Percentiles rank a stretch among this genome's conserved stretches.
Evolutionary conservation across 2,888 invertebrate genomes (phyloP).

Genomic region (Lasius fuliginosus): DNA sequence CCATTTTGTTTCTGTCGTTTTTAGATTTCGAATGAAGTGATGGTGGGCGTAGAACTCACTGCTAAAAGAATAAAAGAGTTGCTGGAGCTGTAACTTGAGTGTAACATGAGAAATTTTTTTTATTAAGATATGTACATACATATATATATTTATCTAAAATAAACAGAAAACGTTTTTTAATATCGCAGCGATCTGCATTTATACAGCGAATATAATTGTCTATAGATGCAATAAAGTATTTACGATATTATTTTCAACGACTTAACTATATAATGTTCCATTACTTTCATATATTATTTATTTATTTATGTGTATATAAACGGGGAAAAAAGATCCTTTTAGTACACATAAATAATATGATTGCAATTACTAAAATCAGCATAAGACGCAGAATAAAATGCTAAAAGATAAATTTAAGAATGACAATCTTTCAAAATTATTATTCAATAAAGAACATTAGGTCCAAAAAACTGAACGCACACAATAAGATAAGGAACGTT

Average conservation of each 20-base stretch:
- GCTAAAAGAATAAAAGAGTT: slow-evolving; percentile 90
- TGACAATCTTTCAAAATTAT: too few relatives aligned
- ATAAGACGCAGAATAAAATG: too few relatives aligned
- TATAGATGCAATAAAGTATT: background rate
- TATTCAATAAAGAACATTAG: too few relatives aligned
- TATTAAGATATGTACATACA: slow-evolving; percentile 7
- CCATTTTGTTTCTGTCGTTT: slow-evolving; percentile 69
- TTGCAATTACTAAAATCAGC: too few relatives aligned
- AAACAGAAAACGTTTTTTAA: background rate
- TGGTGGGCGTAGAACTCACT: slow-evolving; percentile 93
- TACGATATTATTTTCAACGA: slow-evolving; percentile 24
- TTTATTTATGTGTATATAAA: too few relatives aligned
- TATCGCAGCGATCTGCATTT: slow-evolving; percentile 11
- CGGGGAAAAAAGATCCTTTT: too few relatives aligned
- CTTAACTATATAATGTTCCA: slow-evolving; percentile 36
- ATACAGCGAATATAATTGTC: slow-evolving; percentile 13
- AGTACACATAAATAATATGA: too few relatives aligned
- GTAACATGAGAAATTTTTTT: slow-evolving; percentile 34
- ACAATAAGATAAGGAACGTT: too few relatives aligned
- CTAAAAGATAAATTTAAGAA: too few relatives aligned
- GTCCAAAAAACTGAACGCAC: too few relatives aligned
- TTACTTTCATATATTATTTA: background rate
- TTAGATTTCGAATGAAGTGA: slow-evolving; percentile 95
- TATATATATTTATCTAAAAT: slow-evolving; percentile 38
- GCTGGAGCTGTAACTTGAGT: slow-evolving; percentile 86